phyloP scores from a whole-genome alignment of 2,797 vertebrate genomes.

The Cuculus canorus region DNA sequence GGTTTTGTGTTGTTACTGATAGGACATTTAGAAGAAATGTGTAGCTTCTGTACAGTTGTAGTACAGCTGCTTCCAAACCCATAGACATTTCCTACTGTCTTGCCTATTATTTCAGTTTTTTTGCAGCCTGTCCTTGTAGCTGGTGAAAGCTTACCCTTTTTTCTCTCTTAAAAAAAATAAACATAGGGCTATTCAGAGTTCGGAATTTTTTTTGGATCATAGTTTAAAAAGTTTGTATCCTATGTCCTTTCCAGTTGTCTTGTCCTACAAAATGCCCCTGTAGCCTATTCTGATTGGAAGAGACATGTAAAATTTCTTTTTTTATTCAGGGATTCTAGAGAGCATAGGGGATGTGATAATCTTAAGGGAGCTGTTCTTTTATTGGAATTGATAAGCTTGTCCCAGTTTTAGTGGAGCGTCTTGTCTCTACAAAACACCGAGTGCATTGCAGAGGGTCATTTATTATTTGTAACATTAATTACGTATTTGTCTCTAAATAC shows the following conservation, averaged over 20 bases:
- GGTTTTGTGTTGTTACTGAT: neutral
- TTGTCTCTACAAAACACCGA: neutral
- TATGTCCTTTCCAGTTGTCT: neutral
- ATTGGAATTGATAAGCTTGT: neutral
- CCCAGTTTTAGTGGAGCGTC: neutral
- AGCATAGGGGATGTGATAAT: neutral
- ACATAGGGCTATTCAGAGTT: neutral
- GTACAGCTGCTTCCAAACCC: neutral
- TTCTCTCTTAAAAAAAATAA: neutral
- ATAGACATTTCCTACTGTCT: neutral
- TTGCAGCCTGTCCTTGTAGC: neutral
- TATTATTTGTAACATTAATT: neutral
- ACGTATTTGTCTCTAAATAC: neutral
- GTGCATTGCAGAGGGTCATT: neutral
- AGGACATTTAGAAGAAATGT: neutral
- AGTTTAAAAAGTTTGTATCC: neutral
- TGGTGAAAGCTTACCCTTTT: neutral
- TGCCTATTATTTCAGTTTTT: neutral
- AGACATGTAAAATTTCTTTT: neutral
- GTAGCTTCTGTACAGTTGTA: fast-evolving
- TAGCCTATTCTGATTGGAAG: neutral
- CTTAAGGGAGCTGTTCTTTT: neutral
- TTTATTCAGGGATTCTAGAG: neutral
- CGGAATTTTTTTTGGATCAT: neutral
- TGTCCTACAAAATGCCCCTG: neutral